Evolutionary conservation across 2,888 invertebrate species (phyloP), one percentile per base, ranked within the genome.

Genomic region (Diarsia dahlii): DNA sequence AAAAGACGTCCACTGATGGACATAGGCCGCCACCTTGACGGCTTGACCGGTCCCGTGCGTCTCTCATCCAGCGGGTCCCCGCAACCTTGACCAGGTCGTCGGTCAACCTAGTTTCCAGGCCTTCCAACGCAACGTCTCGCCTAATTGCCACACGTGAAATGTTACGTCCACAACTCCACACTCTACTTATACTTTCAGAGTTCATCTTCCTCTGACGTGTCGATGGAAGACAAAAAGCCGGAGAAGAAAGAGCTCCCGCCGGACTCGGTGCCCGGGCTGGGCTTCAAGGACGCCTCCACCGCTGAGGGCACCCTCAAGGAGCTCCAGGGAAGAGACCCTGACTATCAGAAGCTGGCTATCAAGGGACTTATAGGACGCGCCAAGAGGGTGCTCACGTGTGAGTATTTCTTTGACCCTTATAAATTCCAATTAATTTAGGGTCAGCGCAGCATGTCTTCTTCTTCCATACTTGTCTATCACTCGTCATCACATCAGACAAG

Each of bases 271-370:
- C 97, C 97, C 9, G 98, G 98, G 0, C 96, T 98, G 46, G 98
- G 98, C 39, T 98, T 98, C 93, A 98, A 98, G 91, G 98, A 98
- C 91, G 97, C 97, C 91, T 97, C 97, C n/a, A 97, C 98, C 2
- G 98, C 98, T 0, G 94, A 97, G 82, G 97, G 97, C 71, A 98
- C 98, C 0, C 93, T 98, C 10, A 86, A 88, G 67, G 95, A 92
- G 92, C 93, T 98, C 81, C 97, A 98, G 85, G 98, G 98, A 0
- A 95, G 98, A 18, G 98, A 98, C 94, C 97, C 98, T 0, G 98
- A 98, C 76, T 98, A 98, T 92, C 98, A 98, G 94, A 97, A 97
- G 90, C 93, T 98, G 73, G 98, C 98, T 0, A 95, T 98, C 20
- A 97, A 97, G 88, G 98, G 98, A 1, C 95, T 98, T 6, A 96